Base-by-base conservation (phyloP, 2,113 vertebrate species). In the Aviceda subcristata region DNA sequence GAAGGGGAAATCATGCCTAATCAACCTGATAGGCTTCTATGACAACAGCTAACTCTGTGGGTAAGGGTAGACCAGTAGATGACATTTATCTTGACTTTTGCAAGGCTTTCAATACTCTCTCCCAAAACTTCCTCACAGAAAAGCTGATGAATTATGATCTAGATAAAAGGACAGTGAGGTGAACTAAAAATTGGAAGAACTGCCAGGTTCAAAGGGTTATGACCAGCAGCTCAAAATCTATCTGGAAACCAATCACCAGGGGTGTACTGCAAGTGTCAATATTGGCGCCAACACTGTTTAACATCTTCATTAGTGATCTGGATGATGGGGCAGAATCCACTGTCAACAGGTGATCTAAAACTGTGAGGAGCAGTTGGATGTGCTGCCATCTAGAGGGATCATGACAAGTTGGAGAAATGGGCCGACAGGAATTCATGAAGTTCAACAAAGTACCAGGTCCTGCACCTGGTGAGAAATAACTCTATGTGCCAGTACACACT, bases 241-340 rank as follows among this genome's bases (percentile, higher is more conserved):
- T 48, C 36, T 50, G 48, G 41, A 80, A 63, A 6, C 15, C 10
- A 32, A 18, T 72, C 63, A 57, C 26, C 11, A 71, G 7, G 11
- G 34, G 5, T 50, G 12, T 69, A 38, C 43, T 1, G 0, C 18
- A 71, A 51, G 56, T 32, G 26, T 36, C 1, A 0, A 30, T 51
- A n/a, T 13, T 69, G 30, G 34, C 56, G 36, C 27, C 68, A 80
- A 74, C 11, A 45, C 11, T 34, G 18, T 74, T 62, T 43, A 74
- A 41, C 6, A 62, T 17, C 60, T 48, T 85, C 26, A 60, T 79
- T 46, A 66, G 21, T 74, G 60, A 30, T 30, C 38, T 39, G 34
- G 15, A 67, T 66, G 51, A 46, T 32, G 26, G 30, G 26, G 8
- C 7, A 78, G 55, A 73, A 59, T 39, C 22, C 29, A 69, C 4